These are phyloP conservation scores for Lutjanus erythropterus DNA, from an alignment of 2,113 vertebrate genomes.

Conservation along the genomic window DNA sequence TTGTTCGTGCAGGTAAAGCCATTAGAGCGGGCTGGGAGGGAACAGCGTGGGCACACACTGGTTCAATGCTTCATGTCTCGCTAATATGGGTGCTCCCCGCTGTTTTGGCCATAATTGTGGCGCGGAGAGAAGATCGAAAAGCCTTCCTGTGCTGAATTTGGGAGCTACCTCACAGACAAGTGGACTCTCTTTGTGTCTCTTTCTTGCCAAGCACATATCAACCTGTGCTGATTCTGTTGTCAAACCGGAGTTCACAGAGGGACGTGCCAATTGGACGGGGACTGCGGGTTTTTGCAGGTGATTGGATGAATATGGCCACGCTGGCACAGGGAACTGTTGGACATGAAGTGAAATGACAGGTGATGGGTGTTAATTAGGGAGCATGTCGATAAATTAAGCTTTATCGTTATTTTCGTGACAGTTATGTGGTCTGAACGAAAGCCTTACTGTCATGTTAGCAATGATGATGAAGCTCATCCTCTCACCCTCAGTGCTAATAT, in stretches of 20 bases:
- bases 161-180: slow-evolving; percentile 56
- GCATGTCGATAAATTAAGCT: slow-evolving; percentile 41
- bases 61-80: slow-evolving; percentile 60
- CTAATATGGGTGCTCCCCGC: slow-evolving; percentile 58
- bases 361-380: slow-evolving; percentile 66
- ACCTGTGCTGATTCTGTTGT: slow-evolving; percentile 24
- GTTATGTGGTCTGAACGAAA: too few species aligned
- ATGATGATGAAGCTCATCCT: too few species aligned
- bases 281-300: slow-evolving; percentile 14
- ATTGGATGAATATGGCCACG: slow-evolving; percentile 42
- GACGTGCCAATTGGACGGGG: slow-evolving; percentile 12
- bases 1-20: slow-evolving; percentile 68
- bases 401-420: too few species aligned
- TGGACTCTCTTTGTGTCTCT: slow-evolving; percentile 22
- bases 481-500: too few species aligned
- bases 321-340: slow-evolving; percentile 53
- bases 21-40: slow-evolving; percentile 54
- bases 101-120: slow-evolving; percentile 67
- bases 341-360: slow-evolving; percentile 58
- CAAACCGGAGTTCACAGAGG: slow-evolving; percentile 3
- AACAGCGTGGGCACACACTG: slow-evolving; percentile 58
- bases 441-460: too few species aligned
- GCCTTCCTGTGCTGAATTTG: slow-evolving; percentile 29
- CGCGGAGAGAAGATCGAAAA: slow-evolving; percentile 46
- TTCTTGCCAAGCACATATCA: background rate